Conservation (phyloP, 2,888 invertebrate genomes). For the Trissonchulus sp. region DNA sequence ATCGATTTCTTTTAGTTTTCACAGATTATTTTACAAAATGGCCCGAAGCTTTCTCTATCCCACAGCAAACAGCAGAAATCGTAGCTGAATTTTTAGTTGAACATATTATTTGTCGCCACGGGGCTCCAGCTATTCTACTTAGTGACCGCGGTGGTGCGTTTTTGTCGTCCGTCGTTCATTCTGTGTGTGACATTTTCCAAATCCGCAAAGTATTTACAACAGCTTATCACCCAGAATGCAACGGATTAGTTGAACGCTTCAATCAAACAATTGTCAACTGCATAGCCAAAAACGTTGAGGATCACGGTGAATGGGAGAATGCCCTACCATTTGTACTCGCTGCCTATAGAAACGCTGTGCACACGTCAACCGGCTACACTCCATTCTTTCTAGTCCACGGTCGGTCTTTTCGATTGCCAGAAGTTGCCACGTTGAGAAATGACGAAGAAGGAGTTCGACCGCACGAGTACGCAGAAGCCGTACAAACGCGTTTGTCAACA, state of each 20-base stretch:
- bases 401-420: not conserved
- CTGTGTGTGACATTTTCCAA: not conserved
- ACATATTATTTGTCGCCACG: not conserved
- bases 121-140: not conserved
- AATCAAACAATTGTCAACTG: not conserved
- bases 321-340: not conserved
- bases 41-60: not conserved
- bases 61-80: not conserved
- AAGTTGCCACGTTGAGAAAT: not conserved
- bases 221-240: not conserved
- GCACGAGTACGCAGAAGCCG: not conserved
- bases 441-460: not conserved
- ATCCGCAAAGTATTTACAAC: not conserved
- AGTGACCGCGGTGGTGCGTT: not conserved
- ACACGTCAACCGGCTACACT: not conserved
- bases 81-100: not conserved
- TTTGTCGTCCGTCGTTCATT: not conserved
- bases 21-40: not conserved
- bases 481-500: not conserved
- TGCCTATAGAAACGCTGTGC: not conserved
- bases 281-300: not conserved
- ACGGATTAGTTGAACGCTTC: not conserved
- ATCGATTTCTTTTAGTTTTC: constrained; percentile 1
- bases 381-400: not conserved
- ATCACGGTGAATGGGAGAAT: not conserved